Conservation (phyloP, 2,888 invertebrate genomes). For the Anarsia innoxiella region DNA sequence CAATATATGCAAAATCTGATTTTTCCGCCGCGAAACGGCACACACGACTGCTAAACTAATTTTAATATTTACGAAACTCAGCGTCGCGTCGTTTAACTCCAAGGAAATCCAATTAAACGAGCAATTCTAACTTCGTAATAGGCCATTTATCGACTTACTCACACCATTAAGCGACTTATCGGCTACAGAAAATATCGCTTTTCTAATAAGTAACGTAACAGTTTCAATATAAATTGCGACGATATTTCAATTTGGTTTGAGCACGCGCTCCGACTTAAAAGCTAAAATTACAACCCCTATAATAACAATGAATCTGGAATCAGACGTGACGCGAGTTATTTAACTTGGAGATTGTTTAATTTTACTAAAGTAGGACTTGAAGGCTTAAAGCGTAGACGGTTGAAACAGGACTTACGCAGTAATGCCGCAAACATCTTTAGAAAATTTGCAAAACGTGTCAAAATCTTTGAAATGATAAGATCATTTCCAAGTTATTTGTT, state of each 20-base stretch:
- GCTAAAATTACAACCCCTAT: neutral
- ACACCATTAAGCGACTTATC: constrained; percentile 23
- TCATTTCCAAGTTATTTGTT: no score
- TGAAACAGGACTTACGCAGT: no score
- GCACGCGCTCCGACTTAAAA: neutral
- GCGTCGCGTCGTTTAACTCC: constrained; percentile 28
- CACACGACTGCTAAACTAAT: constrained; percentile 20
- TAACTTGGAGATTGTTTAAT: neutral
- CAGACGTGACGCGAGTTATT: neutral
- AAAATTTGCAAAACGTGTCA: no score
- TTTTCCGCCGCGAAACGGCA: constrained; percentile 41
- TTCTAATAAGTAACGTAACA: constrained; percentile 18
- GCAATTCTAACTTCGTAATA: constrained; percentile 43
- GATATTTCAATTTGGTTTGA: constrained; percentile 4
- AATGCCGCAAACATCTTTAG: no score
- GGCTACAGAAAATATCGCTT: constrained; percentile 26
- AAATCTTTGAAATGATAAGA: no score
- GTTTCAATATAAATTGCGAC: constrained; percentile 6
- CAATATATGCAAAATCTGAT: constrained; percentile 64
- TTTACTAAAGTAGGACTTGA: neutral
- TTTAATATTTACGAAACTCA: constrained; percentile 35
- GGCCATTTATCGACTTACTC: constrained; percentile 40
- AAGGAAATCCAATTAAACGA: constrained; percentile 36
- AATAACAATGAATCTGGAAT: neutral
- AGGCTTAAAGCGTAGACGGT: no score